These are phyloP conservation scores for Poecilia latipinna DNA, from an alignment of 2,113 vertebrate genomes.

Conservation along the genomic window DNA sequence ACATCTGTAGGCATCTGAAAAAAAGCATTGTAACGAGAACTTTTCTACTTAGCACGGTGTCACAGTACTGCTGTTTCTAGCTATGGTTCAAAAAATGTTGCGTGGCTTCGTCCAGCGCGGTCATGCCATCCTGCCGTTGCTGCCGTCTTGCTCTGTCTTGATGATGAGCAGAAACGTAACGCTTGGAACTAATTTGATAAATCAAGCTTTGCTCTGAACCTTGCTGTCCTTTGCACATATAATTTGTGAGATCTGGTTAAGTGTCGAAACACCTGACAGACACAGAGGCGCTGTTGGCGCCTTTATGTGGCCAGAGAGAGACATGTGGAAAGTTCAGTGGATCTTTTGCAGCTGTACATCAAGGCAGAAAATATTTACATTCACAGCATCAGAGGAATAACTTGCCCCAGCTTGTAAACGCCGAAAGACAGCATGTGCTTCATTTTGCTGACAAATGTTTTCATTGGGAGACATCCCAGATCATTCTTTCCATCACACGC, in stretches of 20 bases:
- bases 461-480: conserved; percentile 31
- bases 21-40: not conserved
- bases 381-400: conserved; percentile 46
- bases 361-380: conserved; percentile 52
- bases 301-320: not conserved
- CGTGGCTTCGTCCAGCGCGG: not conserved
- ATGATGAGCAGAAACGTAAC: not conserved
- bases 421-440: conserved; percentile 34
- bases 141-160: not conserved
- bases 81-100: not conserved
- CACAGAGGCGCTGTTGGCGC: not conserved
- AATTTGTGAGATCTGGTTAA: conserved; percentile 25
- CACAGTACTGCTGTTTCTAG: not conserved
- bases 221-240: not conserved
- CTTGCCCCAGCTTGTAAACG: not conserved
- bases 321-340: conserved; percentile 14
- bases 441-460: conserved; percentile 31
- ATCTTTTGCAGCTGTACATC: conserved; percentile 39
- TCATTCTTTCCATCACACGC: conserved; percentile 34
- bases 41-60: not conserved
- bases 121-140: not conserved
- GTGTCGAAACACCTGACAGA: conserved; percentile 39
- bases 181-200: conserved; percentile 8
- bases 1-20: not conserved
- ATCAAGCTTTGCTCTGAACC: conserved; percentile 9